Conservation (phyloP, 1,140 invertebrate species). For the Solen grandis region DNA sequence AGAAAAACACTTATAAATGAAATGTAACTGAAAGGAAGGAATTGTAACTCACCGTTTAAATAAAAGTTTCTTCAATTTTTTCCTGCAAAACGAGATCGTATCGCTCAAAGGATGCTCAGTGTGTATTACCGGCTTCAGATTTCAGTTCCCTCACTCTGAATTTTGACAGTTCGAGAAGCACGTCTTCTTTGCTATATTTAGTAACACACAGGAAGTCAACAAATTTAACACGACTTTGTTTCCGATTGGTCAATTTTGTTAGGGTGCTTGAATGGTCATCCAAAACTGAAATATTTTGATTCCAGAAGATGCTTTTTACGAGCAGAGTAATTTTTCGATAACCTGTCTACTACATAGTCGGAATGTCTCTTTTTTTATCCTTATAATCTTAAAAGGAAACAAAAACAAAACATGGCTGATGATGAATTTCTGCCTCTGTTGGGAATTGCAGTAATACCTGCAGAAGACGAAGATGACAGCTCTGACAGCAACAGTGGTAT, state of each 20-base stretch:
- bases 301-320: not conserved
- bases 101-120: too few species aligned
- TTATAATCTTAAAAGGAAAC: constrained; percentile 14
- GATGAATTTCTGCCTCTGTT: constrained; percentile 64
- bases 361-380: not conserved
- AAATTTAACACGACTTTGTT: constrained; percentile 59
- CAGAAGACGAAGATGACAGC: constrained; percentile 51
- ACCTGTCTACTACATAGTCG: not conserved
- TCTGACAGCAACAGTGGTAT: constrained; percentile 55
- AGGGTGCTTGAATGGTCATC: constrained; percentile 13
- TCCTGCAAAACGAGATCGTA: too few species aligned
- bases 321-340: not conserved
- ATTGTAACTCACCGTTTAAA: too few species aligned
- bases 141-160: too few species aligned
- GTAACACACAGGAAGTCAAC: too few species aligned
- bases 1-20: too few species aligned
- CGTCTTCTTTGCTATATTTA: too few species aligned
- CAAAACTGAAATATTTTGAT: not conserved
- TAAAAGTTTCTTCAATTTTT: too few species aligned
- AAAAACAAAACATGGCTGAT: constrained; percentile 58
- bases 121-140: too few species aligned
- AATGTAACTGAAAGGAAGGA: too few species aligned
- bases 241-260: constrained; percentile 54
- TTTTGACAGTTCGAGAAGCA: too few species aligned
- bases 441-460: constrained; percentile 50